These are phyloP conservation scores for Montipora sp. DNA, from an alignment of 64 coral and sea anemone species.

Conservation along the genomic window DNA sequence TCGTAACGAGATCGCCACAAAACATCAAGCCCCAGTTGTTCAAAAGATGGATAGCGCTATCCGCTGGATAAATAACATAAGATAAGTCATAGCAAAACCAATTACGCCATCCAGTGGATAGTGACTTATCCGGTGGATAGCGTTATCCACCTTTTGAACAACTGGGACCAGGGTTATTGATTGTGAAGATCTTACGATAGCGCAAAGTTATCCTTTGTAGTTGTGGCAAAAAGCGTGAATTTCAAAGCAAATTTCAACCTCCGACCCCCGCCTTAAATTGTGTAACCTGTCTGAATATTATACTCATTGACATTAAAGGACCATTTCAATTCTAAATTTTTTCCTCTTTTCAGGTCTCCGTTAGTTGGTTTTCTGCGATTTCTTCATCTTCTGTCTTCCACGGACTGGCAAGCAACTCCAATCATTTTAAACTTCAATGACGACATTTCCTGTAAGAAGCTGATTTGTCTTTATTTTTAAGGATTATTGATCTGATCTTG, in stretches of 20 bases:
- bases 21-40: too few relatives aligned
- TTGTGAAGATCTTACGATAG: too few relatives aligned
- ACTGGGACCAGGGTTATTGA: too few relatives aligned
- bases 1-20: too few relatives aligned
- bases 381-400: slow-evolving; percentile 72
- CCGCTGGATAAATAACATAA: too few relatives aligned
- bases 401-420: slow-evolving; percentile 82
- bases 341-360: slow-evolving; percentile 57
- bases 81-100: too few relatives aligned
- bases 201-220: too few relatives aligned
- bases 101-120: too few relatives aligned
- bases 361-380: slow-evolving; percentile 86
- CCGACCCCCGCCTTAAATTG: background rate
- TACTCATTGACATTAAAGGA: background rate
- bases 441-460: slow-evolving; percentile 77
- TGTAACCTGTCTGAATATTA: background rate
- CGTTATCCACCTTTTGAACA: too few relatives aligned
- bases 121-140: too few relatives aligned
- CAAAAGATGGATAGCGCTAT: too few relatives aligned
- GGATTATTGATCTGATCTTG: background rate
- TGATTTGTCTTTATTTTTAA: background rate
- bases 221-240: too few relatives aligned
- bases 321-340: background rate
- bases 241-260: background rate
- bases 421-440: slow-evolving; percentile 91